These are phyloP conservation scores for Petrocephalus schoutedeni DNA, from an alignment of 2,797 vertebrate species.

Conservation along the genomic window DNA sequence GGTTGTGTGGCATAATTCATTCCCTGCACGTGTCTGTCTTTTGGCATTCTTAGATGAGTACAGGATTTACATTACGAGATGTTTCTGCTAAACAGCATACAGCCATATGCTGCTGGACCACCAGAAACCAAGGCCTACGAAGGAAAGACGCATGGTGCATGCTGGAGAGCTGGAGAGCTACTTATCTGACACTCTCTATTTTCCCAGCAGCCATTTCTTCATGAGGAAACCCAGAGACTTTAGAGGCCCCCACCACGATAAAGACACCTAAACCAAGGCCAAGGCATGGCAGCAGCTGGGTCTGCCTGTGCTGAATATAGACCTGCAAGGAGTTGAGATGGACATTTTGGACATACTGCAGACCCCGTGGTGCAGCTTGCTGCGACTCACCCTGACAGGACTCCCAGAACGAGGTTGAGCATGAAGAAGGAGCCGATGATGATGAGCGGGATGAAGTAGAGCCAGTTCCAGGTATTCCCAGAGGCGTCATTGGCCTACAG, in stretches of 20 bases:
- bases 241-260: background rate
- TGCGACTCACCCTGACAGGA: constrained; percentile 71
- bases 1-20: background rate
- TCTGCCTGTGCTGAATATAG: background rate
- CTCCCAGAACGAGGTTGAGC: constrained; percentile 93
- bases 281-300: background rate
- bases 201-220: background rate
- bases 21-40: background rate
- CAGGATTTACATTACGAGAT: background rate
- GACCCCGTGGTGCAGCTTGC: background rate
- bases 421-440: constrained; percentile 99
- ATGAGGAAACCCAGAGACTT: background rate
- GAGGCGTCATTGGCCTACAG: constrained; percentile 83
- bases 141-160: background rate
- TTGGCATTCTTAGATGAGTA: background rate
- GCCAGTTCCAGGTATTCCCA: constrained; percentile 95
- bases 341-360: background rate
- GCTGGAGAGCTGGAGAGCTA: background rate
- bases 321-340: background rate
- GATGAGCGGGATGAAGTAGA: constrained; percentile 97
- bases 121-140: background rate
- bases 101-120: background rate
- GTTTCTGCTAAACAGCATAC: background rate
- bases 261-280: background rate
- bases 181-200: background rate